phyloP scores from a whole-genome alignment of 1,140 invertebrate species.

The Augochlora pura region DNA sequence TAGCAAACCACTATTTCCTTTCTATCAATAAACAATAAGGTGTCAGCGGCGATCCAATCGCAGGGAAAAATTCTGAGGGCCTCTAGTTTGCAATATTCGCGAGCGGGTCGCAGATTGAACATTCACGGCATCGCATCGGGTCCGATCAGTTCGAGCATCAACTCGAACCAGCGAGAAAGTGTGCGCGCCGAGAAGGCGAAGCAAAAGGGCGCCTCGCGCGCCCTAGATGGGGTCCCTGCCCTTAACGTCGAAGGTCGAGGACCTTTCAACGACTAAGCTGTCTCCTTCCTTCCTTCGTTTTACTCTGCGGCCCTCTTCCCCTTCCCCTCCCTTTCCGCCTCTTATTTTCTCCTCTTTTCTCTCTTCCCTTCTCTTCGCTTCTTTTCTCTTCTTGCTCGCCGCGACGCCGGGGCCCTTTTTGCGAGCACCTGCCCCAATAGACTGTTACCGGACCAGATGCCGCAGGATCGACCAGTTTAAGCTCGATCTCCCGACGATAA shows the following conservation, averaged over 20 bases:
- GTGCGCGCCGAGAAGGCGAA: conserved; percentile 12
- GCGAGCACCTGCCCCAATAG: conserved; percentile 61
- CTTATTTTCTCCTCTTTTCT: too few species aligned
- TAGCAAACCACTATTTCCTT: too few species aligned
- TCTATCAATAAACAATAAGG: too few species aligned
- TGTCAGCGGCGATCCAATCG: too few species aligned
- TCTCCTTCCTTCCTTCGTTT: conserved; percentile 34
- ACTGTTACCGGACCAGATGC: conserved; percentile 63
- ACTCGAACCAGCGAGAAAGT: conserved; percentile 13
- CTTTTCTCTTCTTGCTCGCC: neutral
- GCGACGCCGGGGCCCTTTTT: conserved; percentile 56
- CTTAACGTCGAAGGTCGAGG: conserved; percentile 68
- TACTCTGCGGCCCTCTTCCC: too few species aligned
- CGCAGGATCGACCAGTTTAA: conserved; percentile 35
- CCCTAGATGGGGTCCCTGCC: conserved; percentile 67
- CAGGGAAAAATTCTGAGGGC: too few species aligned
- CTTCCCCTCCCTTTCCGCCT: neutral
- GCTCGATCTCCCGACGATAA: conserved; percentile 17
- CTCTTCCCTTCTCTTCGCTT: neutral
- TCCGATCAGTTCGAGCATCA: neutral
- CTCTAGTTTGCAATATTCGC: neutral
- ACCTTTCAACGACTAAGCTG: conserved; percentile 58
- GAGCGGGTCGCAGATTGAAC: conserved; percentile 22
- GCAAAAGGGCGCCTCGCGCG: conserved; percentile 39
- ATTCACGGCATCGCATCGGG: neutral